Percentiles rank a stretch among this genome's conserved stretches.
phyloP scores from a whole-genome alignment of 2,797 vertebrate species.

The Uromys caudimaculatus region DNA sequence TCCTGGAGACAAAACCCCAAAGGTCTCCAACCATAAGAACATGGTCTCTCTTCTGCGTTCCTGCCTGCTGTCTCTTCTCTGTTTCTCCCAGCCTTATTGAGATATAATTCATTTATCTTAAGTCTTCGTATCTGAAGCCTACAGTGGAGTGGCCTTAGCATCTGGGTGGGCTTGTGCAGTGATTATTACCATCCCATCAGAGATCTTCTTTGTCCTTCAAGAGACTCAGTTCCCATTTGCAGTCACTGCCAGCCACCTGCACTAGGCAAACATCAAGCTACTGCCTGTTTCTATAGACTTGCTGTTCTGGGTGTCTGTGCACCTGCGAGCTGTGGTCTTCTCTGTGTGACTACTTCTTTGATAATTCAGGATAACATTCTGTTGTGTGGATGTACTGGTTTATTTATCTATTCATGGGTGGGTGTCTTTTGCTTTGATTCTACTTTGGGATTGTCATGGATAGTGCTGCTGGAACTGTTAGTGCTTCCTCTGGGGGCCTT shows the following conservation, averaged over 20 bases:
- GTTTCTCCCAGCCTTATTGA: background rate
- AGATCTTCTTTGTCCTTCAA: background rate
- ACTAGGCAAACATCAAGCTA: background rate
- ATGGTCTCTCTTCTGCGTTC: background rate
- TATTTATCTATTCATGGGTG: background rate
- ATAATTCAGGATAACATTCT: background rate
- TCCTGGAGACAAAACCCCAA: background rate
- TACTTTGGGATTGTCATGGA: background rate
- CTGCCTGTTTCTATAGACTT: background rate
- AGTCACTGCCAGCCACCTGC: no score
- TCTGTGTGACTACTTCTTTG: background rate
- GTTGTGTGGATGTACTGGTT: background rate
- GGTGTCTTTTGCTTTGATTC: background rate
- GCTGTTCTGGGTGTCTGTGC: background rate
- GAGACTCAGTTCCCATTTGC: background rate
- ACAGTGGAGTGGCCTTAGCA: no score
- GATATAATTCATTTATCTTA: background rate
- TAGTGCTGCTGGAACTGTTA: background rate
- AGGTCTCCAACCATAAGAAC: background rate
- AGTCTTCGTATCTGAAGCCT: background rate
- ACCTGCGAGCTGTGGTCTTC: background rate
- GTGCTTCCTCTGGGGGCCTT: background rate
- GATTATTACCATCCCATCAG: background rate
- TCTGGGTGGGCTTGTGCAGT: background rate
- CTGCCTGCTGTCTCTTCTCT: background rate